Conservation (phyloP, 2,797 vertebrate species). For the Phalanger gymnotis region DNA sequence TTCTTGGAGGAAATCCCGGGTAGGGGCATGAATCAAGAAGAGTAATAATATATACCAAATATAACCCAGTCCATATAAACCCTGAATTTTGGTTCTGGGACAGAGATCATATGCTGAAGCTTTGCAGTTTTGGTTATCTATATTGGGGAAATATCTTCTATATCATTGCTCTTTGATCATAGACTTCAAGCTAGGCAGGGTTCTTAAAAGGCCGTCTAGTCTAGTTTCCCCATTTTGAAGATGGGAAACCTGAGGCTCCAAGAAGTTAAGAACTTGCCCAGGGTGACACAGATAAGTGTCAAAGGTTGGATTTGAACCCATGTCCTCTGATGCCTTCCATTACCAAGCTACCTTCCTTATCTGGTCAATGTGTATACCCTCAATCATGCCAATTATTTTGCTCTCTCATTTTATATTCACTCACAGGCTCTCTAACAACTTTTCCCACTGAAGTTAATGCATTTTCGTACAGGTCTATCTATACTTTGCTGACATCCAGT, state of each 20-base stretch:
- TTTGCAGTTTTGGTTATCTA: neutral
- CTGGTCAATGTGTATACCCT: neutral
- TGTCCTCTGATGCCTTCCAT: neutral
- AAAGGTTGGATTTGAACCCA: neutral
- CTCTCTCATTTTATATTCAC: neutral
- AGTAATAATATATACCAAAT: neutral
- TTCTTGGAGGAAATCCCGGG: neutral
- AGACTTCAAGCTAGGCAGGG: neutral
- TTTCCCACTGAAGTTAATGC: neutral
- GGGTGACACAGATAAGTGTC: neutral
- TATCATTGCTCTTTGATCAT: neutral
- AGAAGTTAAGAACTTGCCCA: neutral
- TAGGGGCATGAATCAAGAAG: neutral
- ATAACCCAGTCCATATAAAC: neutral
- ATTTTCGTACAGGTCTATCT: neutral
- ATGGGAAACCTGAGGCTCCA: slow-evolving; percentile 13
- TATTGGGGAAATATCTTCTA: neutral
- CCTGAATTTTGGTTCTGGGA: neutral
- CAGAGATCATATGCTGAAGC: neutral
- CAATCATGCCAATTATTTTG: neutral
- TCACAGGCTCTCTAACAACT: neutral
- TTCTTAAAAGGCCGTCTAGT: neutral
- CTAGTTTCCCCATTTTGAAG: neutral
- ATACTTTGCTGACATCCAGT: neutral
- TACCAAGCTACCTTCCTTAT: slow-evolving; percentile 22